A percentile compares a stretch with the other conserved stretches of the same genome.
Evolutionary conservation across 2,888 invertebrate genomes (phyloP).

Genomic region (Holacanthella duospinosa): DNA sequence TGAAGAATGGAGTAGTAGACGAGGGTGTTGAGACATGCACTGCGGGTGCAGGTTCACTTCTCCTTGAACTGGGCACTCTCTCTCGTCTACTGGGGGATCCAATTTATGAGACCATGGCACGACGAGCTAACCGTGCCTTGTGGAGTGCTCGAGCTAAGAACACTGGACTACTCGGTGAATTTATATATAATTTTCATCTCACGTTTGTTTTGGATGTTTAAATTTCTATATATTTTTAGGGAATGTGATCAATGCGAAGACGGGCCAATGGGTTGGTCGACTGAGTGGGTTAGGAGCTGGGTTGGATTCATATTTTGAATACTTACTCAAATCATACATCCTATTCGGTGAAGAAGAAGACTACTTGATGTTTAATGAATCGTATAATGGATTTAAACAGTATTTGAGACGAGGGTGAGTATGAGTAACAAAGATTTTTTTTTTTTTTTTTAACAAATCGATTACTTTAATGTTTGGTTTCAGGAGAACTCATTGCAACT

Average conservation of each 20-base stretch:
- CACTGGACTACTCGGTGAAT: constrained; percentile 50
- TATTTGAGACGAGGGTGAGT: constrained; percentile 50
- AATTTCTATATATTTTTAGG: constrained; percentile 41
- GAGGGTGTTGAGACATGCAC: constrained; percentile 52
- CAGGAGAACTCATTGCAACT: constrained; percentile 46
- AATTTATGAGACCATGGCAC: constrained; percentile 50
- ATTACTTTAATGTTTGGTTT: constrained; percentile 3
- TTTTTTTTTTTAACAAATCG: not conserved
- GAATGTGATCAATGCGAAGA: constrained; percentile 53
- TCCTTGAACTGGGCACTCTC: constrained; percentile 53
- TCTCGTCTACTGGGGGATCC: constrained; percentile 50
- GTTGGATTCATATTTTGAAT: constrained; percentile 53
- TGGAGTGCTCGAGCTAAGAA: constrained; percentile 48
- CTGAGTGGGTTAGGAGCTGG: constrained; percentile 54
- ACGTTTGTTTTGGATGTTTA: not conserved
- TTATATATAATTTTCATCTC: not conserved
- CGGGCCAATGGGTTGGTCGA: constrained; percentile 51
- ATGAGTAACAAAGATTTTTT: too few species aligned
- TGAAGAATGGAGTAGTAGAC: constrained; percentile 45
- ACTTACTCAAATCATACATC: constrained; percentile 52
- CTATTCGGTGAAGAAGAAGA: constrained; percentile 51
- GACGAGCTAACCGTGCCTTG: constrained; percentile 47
- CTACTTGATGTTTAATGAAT: constrained; percentile 49
- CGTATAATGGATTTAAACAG: constrained; percentile 48
- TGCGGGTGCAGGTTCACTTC: constrained; percentile 52